phyloP scores from a whole-genome alignment of 2,113 vertebrate genomes.

The Balaeniceps rex region DNA sequence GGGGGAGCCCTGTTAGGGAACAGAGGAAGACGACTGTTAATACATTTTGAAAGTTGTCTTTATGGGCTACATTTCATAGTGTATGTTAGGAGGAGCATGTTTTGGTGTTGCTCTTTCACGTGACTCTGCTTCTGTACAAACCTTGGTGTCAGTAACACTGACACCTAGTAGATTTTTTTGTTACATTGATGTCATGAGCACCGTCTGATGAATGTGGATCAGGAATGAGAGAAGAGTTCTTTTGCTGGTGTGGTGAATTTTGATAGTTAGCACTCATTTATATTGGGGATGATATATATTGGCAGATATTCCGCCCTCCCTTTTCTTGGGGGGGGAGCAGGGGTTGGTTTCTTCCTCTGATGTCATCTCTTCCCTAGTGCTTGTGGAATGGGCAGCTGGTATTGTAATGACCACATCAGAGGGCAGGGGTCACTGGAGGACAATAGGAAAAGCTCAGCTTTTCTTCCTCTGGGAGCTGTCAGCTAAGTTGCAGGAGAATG shows the following conservation, averaged over 20 bases:
- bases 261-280: not conserved
- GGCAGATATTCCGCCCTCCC: not conserved
- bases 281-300: not conserved
- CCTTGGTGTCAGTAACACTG: not conserved
- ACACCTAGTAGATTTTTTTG: not conserved
- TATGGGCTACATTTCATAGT: not conserved
- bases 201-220: not conserved
- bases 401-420: conserved; percentile 21
- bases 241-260: not conserved
- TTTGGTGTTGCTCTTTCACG: not conserved
- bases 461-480: not conserved
- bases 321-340: no score
- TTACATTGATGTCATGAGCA: not conserved
- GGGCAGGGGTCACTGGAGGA: conserved; percentile 25
- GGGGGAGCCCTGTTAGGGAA: not conserved
- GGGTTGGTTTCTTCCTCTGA: not conserved
- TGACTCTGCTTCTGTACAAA: not conserved
- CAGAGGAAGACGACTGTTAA: not conserved
- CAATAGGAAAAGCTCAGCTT: not conserved
- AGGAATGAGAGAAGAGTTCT: not conserved
- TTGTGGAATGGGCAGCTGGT: not conserved
- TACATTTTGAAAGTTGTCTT: not conserved
- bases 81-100: not conserved
- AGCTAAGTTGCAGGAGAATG: not conserved
- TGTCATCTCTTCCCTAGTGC: not conserved